Percentiles rank a stretch among this genome's conserved stretches.
Evolutionary conservation across 2,888 invertebrate species (phyloP).

Genomic region (Caenorhabditis wallacei): DNA sequence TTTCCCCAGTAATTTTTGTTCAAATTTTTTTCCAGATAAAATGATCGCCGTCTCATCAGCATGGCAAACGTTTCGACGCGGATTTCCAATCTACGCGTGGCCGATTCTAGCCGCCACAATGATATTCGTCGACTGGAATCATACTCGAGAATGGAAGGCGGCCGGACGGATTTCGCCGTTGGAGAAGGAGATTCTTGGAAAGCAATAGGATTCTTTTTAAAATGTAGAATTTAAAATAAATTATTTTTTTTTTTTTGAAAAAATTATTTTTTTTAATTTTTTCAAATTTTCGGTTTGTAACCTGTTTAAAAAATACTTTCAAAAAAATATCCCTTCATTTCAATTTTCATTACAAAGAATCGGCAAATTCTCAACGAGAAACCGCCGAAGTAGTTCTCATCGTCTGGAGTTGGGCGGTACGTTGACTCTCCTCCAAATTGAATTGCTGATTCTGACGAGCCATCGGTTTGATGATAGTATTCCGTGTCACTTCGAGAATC

Average conservation of each 20-base stretch:
- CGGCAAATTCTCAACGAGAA: conserved; percentile 8
- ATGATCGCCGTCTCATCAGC: conserved; percentile 59
- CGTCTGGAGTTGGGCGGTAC: conserved; percentile 43
- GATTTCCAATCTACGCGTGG: conserved; percentile 74
- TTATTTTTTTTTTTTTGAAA: neutral
- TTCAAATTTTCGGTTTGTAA: conserved; percentile 6
- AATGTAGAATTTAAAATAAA: neutral
- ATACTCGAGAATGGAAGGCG: conserved; percentile 79
- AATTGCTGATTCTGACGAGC: conserved; percentile 53
- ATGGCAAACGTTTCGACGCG: conserved; percentile 70
- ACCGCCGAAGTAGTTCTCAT: conserved; percentile 47
- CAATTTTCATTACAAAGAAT: neutral
- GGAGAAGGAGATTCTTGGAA: conserved; percentile 72
- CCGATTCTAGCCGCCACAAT: conserved; percentile 75
- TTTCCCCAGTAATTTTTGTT: too few relatives aligned
- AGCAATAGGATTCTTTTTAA: conserved; percentile 18
- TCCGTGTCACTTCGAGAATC: conserved; percentile 32
- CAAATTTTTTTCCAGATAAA: conserved; percentile 14
- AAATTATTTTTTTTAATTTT: conserved; percentile 3
- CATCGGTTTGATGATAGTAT: conserved; percentile 53
- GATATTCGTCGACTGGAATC: conserved; percentile 81
- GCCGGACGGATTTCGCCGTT: conserved; percentile 72
- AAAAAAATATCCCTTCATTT: neutral
- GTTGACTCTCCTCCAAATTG: conserved; percentile 40
- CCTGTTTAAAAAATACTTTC: neutral